These are phyloP conservation scores for Marcusenius ussheri DNA, from an alignment of 2,113 vertebrate species.

Conservation along the genomic window DNA sequence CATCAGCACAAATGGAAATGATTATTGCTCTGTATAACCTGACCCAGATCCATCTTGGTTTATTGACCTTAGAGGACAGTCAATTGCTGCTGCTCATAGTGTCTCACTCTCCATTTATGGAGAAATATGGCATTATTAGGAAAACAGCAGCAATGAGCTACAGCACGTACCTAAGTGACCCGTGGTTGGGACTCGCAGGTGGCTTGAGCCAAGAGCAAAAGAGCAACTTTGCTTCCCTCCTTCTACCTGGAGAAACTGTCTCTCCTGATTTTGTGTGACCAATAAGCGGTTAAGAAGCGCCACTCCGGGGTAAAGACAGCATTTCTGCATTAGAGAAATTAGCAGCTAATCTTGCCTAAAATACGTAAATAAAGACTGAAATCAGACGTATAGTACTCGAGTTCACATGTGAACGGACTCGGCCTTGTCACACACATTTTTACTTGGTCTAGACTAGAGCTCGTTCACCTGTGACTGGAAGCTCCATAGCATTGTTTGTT, in stretches of 20 bases:
- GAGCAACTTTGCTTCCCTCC: background rate
- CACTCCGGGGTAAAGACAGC: background rate
- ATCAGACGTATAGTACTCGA: background rate
- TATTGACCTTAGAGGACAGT: background rate
- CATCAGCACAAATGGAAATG: conserved; percentile 5
- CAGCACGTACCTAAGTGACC: background rate
- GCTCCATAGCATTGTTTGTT: too few species aligned
- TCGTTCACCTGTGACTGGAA: background rate
- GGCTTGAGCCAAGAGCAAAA: background rate
- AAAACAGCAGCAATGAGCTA: background rate
- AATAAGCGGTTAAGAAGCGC: background rate
- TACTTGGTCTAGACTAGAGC: background rate
- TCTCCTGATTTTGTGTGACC: background rate
- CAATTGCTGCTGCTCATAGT: background rate
- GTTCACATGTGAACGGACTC: background rate
- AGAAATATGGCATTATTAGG: background rate
- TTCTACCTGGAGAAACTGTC: background rate
- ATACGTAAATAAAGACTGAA: background rate
- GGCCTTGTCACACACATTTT: background rate
- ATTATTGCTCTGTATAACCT: background rate
- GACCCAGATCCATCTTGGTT: background rate
- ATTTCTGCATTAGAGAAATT: background rate
- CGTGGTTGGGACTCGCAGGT: background rate
- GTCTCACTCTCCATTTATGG: background rate
- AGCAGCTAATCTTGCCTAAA: background rate